phyloP scores from a whole-genome alignment of 2,888 invertebrate species.

The Crossocerus cetratus region DNA sequence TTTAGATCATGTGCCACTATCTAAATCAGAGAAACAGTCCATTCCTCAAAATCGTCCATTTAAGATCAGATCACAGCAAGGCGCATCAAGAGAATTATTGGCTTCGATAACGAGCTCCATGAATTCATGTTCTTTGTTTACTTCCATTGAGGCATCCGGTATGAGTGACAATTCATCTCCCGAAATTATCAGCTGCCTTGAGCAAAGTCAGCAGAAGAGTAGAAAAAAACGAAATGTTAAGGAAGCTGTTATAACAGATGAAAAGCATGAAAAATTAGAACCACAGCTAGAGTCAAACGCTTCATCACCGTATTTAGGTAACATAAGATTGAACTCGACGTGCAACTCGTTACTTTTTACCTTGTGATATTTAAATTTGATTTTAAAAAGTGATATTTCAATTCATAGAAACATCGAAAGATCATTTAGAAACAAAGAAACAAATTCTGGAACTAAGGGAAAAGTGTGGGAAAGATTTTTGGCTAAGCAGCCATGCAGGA shows the following conservation, averaged over 20 bases:
- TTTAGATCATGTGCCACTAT: constrained; percentile 79
- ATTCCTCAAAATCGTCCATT: constrained; percentile 68
- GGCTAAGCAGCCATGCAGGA: constrained; percentile 80
- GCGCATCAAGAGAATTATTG: constrained; percentile 50
- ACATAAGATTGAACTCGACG: background rate
- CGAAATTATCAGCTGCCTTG: constrained; percentile 45
- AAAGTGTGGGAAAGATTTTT: constrained; percentile 80
- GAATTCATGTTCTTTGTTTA: constrained; percentile 43
- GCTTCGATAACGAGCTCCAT: constrained; percentile 53
- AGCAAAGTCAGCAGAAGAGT: constrained; percentile 43
- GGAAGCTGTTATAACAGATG: constrained; percentile 77
- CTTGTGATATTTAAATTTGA: background rate
- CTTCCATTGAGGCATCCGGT: constrained; percentile 30
- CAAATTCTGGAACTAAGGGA: constrained; percentile 80
- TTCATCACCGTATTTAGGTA: constrained; percentile 59
- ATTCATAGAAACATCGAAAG: constrained; percentile 69
- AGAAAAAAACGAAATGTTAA: constrained; percentile 71
- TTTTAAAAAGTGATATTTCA: background rate
- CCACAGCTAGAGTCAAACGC: constrained; percentile 58
- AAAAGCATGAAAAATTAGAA: constrained; percentile 75
- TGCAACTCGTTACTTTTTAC: too few relatives aligned
- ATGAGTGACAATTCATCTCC: constrained; percentile 22
- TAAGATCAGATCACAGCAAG: constrained; percentile 56
- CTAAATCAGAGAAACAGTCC: constrained; percentile 78
- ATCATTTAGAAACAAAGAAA: constrained; percentile 80